phyloP scores from a whole-genome alignment of 2,888 invertebrate species.

The Epicampocera succincta region DNA sequence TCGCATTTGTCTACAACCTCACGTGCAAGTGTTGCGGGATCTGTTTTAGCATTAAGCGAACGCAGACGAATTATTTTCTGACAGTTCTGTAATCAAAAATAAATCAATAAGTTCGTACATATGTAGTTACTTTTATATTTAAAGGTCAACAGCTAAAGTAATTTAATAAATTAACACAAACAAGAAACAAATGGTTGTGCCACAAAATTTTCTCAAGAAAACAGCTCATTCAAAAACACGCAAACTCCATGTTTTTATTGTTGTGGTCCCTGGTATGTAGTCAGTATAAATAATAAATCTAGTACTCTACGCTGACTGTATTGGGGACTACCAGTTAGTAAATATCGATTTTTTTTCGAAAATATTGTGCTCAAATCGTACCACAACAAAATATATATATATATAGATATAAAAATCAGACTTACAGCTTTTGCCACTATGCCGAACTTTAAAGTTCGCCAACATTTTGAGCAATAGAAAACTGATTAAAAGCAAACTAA shows the following conservation, averaged over 20 bases:
- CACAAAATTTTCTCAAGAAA: constrained; percentile 36
- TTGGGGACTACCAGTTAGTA: too few species aligned
- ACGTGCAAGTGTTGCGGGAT: constrained; percentile 89
- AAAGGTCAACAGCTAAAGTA: constrained; percentile 65
- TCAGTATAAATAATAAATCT: neutral
- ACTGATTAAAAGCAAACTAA: too few species aligned
- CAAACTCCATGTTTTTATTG: constrained; percentile 26
- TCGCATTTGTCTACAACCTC: constrained; percentile 94
- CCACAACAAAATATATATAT: too few species aligned
- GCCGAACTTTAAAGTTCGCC: too few species aligned
- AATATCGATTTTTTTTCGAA: too few species aligned
- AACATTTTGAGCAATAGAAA: too few species aligned
- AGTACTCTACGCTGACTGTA: neutral
- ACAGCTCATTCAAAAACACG: constrained; percentile 35
- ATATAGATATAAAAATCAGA: too few species aligned
- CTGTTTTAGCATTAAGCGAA: constrained; percentile 89
- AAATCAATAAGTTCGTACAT: constrained; percentile 21
- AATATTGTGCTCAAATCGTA: too few species aligned
- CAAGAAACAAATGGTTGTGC: constrained; percentile 8
- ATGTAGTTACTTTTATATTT: constrained; percentile 54
- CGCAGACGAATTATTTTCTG: constrained; percentile 92
- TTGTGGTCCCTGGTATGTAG: constrained; percentile 17
- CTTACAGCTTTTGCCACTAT: too few species aligned
- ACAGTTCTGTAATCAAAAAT: constrained; percentile 83
- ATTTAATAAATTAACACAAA: neutral